phyloP scores from a whole-genome alignment of 2,113 vertebrate genomes.

The Bos javanicus region DNA sequence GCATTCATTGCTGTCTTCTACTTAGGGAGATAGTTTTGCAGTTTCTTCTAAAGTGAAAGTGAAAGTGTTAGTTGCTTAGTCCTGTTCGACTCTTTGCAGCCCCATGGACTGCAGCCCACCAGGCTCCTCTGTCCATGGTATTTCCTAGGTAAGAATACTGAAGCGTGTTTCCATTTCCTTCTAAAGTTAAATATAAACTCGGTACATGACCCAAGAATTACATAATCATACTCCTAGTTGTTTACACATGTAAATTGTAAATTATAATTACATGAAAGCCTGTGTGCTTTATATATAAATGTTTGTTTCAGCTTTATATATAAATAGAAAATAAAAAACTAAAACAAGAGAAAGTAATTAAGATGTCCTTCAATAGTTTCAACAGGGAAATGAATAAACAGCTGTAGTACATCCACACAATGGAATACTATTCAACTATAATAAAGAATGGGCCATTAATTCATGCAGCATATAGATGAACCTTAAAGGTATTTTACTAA shows the following conservation, averaged over 20 bases:
- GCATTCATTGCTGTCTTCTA: not conserved
- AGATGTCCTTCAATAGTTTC: not conserved
- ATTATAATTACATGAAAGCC: not conserved
- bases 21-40: not conserved
- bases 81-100: not conserved
- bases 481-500: not conserved
- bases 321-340: not conserved
- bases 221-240: not conserved
- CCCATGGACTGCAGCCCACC: not conserved
- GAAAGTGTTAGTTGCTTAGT: not conserved
- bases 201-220: not conserved
- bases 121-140: not conserved
- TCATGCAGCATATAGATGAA: not conserved
- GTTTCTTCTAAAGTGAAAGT: not conserved
- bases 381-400: not conserved
- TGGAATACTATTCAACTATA: not conserved
- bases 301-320: not conserved
- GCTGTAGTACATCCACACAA: not conserved
- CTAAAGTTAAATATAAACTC: not conserved
- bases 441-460: not conserved
- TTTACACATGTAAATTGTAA: not conserved
- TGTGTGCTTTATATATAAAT: not conserved
- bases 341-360: not conserved
- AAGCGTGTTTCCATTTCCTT: not conserved
- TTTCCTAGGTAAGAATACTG: not conserved